A percentile compares a stretch with the other conserved stretches of the same genome.
Conservation (phyloP, 2,888 invertebrate genomes). For the Megaustenia siamemsis region DNA sequence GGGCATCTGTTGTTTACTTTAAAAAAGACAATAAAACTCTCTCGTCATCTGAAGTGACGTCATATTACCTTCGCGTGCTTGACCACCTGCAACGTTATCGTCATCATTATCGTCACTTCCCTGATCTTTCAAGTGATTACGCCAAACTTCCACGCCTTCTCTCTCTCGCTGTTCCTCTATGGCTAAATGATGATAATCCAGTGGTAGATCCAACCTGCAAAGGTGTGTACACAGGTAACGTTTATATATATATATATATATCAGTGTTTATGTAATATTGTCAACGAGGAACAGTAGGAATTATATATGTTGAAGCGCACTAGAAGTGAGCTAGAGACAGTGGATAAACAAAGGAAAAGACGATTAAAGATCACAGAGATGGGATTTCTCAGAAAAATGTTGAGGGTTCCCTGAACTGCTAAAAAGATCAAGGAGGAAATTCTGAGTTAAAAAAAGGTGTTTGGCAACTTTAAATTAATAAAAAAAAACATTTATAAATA, state of each 20-base stretch:
- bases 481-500: no score
- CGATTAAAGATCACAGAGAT: no score
- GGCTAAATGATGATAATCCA: conserved; percentile 39
- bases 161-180: conserved; percentile 41
- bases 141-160: conserved; percentile 41
- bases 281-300: background rate
- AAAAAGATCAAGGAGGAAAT: no score
- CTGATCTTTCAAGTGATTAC: conserved; percentile 23
- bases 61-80: background rate
- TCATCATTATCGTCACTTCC: conserved; percentile 5
- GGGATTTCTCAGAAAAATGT: no score
- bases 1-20: no score
- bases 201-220: conserved; percentile 27
- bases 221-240: background rate
- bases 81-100: background rate
- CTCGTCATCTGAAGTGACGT: background rate
- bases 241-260: background rate
- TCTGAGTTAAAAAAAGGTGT: no score
- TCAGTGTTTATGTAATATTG: background rate
- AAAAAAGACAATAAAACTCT: no score
- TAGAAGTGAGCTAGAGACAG: no score
- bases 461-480: no score
- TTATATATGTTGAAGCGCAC: background rate
- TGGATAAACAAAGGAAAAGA: no score
- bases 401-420: no score